phyloP scores from a whole-genome alignment of 2,888 invertebrate species.

The Cheilosia grossa region DNA sequence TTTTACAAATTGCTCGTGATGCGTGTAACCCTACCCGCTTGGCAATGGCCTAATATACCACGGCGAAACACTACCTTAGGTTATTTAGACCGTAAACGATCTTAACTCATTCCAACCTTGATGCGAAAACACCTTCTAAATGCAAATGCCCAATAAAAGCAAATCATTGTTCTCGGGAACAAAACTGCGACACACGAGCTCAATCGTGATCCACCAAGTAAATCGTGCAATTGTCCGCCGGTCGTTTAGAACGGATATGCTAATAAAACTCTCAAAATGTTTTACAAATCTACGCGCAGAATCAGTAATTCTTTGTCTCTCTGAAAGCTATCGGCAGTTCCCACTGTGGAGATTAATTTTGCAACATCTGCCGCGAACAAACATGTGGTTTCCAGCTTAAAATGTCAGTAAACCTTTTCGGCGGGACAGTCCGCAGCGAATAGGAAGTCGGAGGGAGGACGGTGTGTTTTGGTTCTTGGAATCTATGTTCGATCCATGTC shows the following conservation, averaged over 20 bases:
- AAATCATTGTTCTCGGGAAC: conserved; percentile 15
- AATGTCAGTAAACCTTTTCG: conserved; percentile 55
- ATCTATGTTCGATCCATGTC: conserved; percentile 41
- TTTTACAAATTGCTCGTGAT: conserved; percentile 13
- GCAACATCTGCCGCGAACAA: conserved; percentile 6
- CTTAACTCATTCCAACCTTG: conserved; percentile 37
- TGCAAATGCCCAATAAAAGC: conserved; percentile 27
- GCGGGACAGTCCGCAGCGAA: not conserved
- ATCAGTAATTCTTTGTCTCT: conserved; percentile 26
- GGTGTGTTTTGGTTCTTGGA: conserved; percentile 15
- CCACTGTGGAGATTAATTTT: conserved; percentile 25
- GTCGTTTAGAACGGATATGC: conserved; percentile 56
- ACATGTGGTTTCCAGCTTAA: conserved; percentile 37
- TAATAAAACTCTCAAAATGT: conserved; percentile 46
- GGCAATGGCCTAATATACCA: conserved; percentile 58
- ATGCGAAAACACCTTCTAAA: conserved; percentile 24
- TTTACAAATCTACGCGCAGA: conserved; percentile 21
- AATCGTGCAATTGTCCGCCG: conserved; percentile 54
- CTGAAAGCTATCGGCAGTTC: not conserved
- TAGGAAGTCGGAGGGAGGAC: not conserved
- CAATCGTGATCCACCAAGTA: conserved; percentile 55
- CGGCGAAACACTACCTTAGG: conserved; percentile 35
- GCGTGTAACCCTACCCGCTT: conserved; percentile 47
- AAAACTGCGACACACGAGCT: conserved; percentile 29
- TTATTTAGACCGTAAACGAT: conserved; percentile 67